These are phyloP conservation scores for Dicrurus megarhynchus DNA, from an alignment of 2,113 vertebrate genomes.

Conservation along the genomic window DNA sequence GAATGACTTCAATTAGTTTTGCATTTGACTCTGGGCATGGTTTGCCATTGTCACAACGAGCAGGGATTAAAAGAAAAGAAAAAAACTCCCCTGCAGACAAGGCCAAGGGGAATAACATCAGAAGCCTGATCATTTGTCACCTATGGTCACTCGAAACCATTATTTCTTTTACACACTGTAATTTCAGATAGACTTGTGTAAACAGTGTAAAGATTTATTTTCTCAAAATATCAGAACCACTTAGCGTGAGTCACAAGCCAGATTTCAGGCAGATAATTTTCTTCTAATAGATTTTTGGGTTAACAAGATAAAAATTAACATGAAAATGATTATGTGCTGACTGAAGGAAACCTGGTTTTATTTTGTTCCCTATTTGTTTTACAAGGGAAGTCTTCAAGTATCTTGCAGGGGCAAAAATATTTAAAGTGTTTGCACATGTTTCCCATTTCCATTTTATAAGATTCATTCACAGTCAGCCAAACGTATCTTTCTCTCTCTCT, in stretches of 20 bases:
- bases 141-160: slow-evolving; percentile 55
- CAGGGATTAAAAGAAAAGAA: background rate
- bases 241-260: slow-evolving; percentile 67
- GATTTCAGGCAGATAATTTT: slow-evolving; percentile 71
- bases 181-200: slow-evolving; percentile 65
- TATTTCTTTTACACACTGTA: slow-evolving; percentile 64
- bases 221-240: slow-evolving; percentile 70
- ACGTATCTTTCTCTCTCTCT: background rate
- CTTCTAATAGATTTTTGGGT: slow-evolving; percentile 64
- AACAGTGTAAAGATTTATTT: slow-evolving; percentile 68
- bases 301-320: slow-evolving; percentile 54
- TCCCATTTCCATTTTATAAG: slow-evolving; percentile 68
- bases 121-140: slow-evolving; percentile 66
- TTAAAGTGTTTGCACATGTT: slow-evolving; percentile 34
- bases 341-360: slow-evolving; percentile 42
- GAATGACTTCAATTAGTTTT: background rate
- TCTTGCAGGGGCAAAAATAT: slow-evolving; percentile 29
- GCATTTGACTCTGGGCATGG: background rate
- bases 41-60: background rate
- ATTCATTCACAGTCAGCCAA: slow-evolving; percentile 61
- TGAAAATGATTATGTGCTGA: slow-evolving; percentile 50
- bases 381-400: slow-evolving; percentile 55
- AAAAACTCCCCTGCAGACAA: background rate
- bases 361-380: slow-evolving; percentile 56
- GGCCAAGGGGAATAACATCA: slow-evolving; percentile 58